Evolutionary conservation across 1,140 invertebrate species (phyloP), one percentile per base, ranked within the genome.

Genomic region (Drosophila pachea): DNA sequence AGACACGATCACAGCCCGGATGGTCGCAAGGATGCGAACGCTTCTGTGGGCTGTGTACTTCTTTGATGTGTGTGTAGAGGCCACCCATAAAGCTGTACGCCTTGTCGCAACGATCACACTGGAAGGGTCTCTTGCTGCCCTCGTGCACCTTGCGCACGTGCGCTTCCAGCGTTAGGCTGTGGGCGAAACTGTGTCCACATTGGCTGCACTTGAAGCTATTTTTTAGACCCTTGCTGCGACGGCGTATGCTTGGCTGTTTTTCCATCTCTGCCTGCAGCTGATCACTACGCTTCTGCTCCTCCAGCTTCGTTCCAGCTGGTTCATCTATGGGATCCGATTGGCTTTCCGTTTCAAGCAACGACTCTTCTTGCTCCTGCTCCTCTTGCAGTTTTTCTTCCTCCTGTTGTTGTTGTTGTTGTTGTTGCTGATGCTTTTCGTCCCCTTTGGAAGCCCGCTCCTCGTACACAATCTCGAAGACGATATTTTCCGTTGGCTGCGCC

Each of bases 101-200:
- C 55, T 88, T 88, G 29, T 87, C 87, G 52, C 87, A 88, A n/a
- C 79, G 71, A 40, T 82, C 75, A 48, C 87, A 88, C 40, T 88
- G 60, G 11, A 82, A 88, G 5, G 87, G 83, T 0, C 83, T 69
- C 47, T 86, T 87, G 35, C 47, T 72, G 35, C 87, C 87, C 66
- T 88, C 87, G 35, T 88, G 87, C 7, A 88, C 83, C 40, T 83
- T 86, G 31, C 87, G 87, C 22, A 87, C 31, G 65, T 88, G 87
- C 7, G 79, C 87, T 4, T 70, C 63, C 5, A 88, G 36, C 9
- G 87, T 88, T 9, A 88, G 58, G 38, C 70, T 76, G 50, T 86
- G 79, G 14, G 77, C 87, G 53, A 88, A 88, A 48, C 73, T 64
- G 50, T 76, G 83, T 12, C 66, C 70, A 36, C 87, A 88, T 14